Base-by-base conservation (phyloP, 2,888 invertebrate genomes). In the Eupithecia abbreviata region DNA sequence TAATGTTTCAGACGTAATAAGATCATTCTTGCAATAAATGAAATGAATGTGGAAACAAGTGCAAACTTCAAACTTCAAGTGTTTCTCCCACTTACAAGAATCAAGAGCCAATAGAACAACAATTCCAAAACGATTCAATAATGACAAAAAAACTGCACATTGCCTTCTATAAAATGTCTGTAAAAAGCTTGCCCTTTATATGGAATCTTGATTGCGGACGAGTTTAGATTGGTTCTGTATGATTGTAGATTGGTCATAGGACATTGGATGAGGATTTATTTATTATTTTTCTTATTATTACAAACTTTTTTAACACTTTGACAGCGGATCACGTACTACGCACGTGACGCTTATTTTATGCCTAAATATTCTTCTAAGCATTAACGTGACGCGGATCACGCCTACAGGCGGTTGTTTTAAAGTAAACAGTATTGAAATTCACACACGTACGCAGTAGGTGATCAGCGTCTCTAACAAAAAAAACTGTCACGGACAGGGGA, bases 151-250 rank as follows among this genome's bases (percentile, higher is more conserved):
- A 66, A 55, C 72, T 72, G 72, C 66, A 62, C 51, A 74, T 77
- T 49, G 62, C 71, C 72, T 73, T 51, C 55, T 67, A 75, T 78
- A 68, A 74, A 73, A 75, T 71, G 75, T 73, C 74, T 58, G 62
- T 43, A 77, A 78, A 75, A 75, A 78, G 18, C 58, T 70, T 67
- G 68, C 58, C 18, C 75, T 80, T 74, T 70, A 73, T 55, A 74
- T 62, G 78, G 77, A 77, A 77, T 78, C 73, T 73, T 77, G 72
- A 68, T 49, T 68, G 43, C n/a, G 45, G 71, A 5, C 62, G 73
- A 71, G 78, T 65, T 13, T 12, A 43, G 12, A 71, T 71, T 67
- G 75, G 78, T 78, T 78, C 75, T 55, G 67, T 78, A 75, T 10
- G 10, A 68, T 68, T 43, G 66, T 42, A 62, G 10, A 62, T 62